Percentiles rank a stretch among this genome's conserved stretches.
These are phyloP conservation scores for Mugil cephalus DNA, from an alignment of 2,113 vertebrate genomes.

Conservation along the genomic window DNA sequence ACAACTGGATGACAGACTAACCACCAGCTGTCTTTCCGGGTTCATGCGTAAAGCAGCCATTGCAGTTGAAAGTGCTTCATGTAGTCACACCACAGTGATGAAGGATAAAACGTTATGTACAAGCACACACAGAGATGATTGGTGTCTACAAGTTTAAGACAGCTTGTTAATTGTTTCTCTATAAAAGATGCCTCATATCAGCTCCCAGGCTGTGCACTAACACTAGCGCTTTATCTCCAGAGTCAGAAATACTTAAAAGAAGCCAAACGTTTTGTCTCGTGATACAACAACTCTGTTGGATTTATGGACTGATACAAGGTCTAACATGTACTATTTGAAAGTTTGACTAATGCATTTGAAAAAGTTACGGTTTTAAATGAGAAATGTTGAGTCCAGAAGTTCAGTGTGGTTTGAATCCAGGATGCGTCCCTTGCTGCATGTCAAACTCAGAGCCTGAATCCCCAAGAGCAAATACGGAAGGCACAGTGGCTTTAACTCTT, in stretches of 20 bases:
- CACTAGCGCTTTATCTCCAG: neutral
- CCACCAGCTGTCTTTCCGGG: slow-evolving; percentile 24
- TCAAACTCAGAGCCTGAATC: too few relatives aligned
- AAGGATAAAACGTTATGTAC: neutral
- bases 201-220: neutral
- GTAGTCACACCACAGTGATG: neutral
- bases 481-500: too few relatives aligned
- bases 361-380: too few relatives aligned
- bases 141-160: neutral
- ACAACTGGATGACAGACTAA: slow-evolving; percentile 33
- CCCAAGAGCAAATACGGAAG: too few relatives aligned
- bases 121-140: neutral
- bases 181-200: neutral
- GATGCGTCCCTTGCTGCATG: too few relatives aligned
- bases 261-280: slow-evolving; percentile 14
- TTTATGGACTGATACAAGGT: neutral
- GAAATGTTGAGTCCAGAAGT: too few relatives aligned
- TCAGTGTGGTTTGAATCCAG: too few relatives aligned
- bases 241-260: slow-evolving; percentile 22
- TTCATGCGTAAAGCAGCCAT: slow-evolving; percentile 18
- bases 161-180: neutral
- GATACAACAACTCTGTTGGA: slow-evolving; percentile 22
- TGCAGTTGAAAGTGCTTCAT: neutral
- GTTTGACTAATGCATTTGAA: too few relatives aligned
- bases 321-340: neutral